These are phyloP conservation scores for Caenorhabditis becei DNA, from an alignment of 2,888 invertebrate genomes.

Conservation along the genomic window DNA sequence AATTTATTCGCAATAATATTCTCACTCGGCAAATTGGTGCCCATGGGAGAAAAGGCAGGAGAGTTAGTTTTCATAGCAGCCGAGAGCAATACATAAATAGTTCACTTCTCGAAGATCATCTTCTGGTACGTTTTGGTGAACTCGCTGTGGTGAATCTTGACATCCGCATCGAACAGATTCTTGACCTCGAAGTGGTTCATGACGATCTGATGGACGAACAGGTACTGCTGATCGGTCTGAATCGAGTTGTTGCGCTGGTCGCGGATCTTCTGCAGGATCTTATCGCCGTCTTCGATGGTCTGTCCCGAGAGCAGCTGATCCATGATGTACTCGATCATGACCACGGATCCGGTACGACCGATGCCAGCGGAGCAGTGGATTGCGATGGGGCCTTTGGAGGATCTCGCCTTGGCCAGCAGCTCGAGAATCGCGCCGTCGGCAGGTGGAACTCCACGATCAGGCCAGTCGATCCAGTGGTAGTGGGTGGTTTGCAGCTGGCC, in stretches of 20 bases:
- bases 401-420: conserved; percentile 45
- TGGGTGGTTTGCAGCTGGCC: conserved; percentile 46
- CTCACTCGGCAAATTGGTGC: too few species aligned
- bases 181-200: conserved; percentile 59
- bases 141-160: conserved; percentile 31
- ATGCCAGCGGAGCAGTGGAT: conserved; percentile 72
- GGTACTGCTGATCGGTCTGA: conserved; percentile 69
- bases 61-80: too few species aligned
- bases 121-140: conserved; percentile 54
- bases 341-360: conserved; percentile 68
- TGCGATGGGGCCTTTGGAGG: conserved; percentile 60
- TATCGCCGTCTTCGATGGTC: conserved; percentile 55
- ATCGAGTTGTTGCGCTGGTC: conserved; percentile 66
- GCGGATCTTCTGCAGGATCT: conserved; percentile 64
- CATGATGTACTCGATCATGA: conserved; percentile 68
- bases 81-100: too few species aligned
- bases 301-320: conserved; percentile 57
- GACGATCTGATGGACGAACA: conserved; percentile 68
- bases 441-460: conserved; percentile 66
- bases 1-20: too few species aligned
- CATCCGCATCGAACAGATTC: conserved; percentile 30
- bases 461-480: conserved; percentile 71
- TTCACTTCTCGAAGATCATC: too few species aligned
- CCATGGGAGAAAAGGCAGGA: too few species aligned
- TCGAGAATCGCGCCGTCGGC: conserved; percentile 63